Evolutionary conservation across 2,797 vertebrate species (phyloP).

Genomic region (Acrossocheilus wenchowensis): DNA sequence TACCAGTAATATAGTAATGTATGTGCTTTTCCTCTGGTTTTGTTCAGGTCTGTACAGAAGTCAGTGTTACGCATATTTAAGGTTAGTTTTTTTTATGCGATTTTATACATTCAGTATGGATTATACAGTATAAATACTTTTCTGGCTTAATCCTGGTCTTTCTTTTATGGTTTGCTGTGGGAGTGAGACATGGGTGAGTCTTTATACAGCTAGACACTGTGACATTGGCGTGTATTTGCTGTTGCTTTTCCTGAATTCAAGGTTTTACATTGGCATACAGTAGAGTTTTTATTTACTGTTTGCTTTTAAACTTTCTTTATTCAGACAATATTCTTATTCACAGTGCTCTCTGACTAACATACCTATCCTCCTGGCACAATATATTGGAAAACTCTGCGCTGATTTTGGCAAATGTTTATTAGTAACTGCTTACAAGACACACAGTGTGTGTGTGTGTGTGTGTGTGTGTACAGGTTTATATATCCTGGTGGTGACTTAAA

Average conservation of each 20-base stretch:
- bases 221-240: not conserved
- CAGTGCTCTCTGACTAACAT: not conserved
- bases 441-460: too few species aligned
- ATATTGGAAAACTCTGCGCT: not conserved
- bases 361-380: not conserved
- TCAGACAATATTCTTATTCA: not conserved
- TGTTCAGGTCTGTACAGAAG: not conserved
- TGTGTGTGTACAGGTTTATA: too few species aligned
- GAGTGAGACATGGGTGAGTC: not conserved
- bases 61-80: not conserved
- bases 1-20: not conserved
- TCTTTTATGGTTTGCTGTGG: slow-evolving; percentile 18
- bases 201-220: not conserved
- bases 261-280: not conserved
- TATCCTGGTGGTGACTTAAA: too few species aligned
- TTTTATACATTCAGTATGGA: not conserved
- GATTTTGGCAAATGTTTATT: not conserved
- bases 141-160: not conserved
- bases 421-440: not conserved
- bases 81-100: not conserved
- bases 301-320: not conserved
- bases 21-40: not conserved
- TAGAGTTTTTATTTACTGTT: too few species aligned
- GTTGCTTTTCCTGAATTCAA: not conserved
- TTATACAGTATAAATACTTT: not conserved